Evolutionary conservation across 2,888 invertebrate genomes (phyloP).

Genomic region (Dryadula phaetusa): DNA sequence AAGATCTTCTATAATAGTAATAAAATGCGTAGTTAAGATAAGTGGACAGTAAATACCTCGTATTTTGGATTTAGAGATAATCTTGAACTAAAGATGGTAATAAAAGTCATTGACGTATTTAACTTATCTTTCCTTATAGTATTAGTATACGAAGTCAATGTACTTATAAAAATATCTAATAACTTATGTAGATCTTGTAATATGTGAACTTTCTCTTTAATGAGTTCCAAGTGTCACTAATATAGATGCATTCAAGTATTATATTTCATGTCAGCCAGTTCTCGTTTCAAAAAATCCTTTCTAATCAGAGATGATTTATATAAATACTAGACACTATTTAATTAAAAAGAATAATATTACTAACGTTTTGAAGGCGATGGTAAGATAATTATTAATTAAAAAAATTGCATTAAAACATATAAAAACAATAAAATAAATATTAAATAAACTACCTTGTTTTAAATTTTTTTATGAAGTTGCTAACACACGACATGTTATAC

Average conservation of each 20-base stretch:
- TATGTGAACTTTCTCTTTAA: constrained; percentile 22
- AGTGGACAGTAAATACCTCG: constrained; percentile 11
- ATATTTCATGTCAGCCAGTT: not conserved
- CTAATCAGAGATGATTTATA: not conserved
- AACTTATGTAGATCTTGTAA: constrained; percentile 3
- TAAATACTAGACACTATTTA: not conserved
- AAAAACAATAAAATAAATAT: too few relatives aligned
- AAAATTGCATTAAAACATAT: too few relatives aligned
- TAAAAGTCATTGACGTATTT: constrained; percentile 26
- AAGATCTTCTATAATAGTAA: not conserved
- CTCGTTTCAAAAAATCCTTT: constrained; percentile 1
- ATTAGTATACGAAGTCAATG: constrained; percentile 27
- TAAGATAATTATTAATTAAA: too few relatives aligned
- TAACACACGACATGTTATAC: too few relatives aligned
- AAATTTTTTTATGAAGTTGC: too few relatives aligned
- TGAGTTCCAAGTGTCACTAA: not conserved
- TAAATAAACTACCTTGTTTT: too few relatives aligned
- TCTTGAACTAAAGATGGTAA: constrained; percentile 29
- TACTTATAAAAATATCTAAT: constrained; percentile 23
- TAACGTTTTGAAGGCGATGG: not conserved
- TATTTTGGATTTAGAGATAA: constrained; percentile 21
- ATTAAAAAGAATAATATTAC: not conserved
- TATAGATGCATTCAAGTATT: not conserved
- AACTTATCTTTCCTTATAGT: constrained; percentile 23
- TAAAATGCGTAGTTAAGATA: constrained; percentile 21